phyloP scores from a whole-genome alignment of 2,113 vertebrate species.

The Platysternon megacephalum region DNA sequence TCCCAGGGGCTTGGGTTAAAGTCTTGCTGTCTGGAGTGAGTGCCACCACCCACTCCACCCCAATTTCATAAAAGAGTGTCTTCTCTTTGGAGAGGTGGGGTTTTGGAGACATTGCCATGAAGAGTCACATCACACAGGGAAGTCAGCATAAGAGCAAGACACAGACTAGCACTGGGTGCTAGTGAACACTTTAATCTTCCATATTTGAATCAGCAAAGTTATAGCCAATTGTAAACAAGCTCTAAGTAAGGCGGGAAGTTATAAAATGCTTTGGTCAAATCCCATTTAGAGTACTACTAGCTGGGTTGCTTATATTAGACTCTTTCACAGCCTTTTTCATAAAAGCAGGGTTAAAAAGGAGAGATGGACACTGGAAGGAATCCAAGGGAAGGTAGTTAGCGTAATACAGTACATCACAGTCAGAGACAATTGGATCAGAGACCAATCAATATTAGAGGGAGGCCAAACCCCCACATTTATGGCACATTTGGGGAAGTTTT shows the following conservation, averaged over 20 bases:
- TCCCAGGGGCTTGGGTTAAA: accelerated
- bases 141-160: not conserved
- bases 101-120: accelerated
- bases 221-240: not conserved
- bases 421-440: not conserved
- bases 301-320: not conserved
- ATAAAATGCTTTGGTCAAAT: not conserved
- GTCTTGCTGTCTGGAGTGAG: not conserved
- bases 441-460: not conserved
- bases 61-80: not conserved
- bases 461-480: accelerated
- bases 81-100: not conserved
- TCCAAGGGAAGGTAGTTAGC: accelerated
- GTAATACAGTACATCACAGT: not conserved
- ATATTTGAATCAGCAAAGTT: not conserved
- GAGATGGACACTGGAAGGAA: not conserved
- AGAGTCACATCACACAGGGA: accelerated
- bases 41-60: not conserved
- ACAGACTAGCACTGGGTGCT: accelerated
- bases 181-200: accelerated
- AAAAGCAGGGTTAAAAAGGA: not conserved
- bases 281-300: not conserved
- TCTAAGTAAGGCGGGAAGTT: not conserved
- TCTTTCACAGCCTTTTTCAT: not conserved
- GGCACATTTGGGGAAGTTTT: not conserved